Evolutionary conservation across 2,888 invertebrate genomes (phyloP).

Genomic region (Archaeoteleia sp.): DNA sequence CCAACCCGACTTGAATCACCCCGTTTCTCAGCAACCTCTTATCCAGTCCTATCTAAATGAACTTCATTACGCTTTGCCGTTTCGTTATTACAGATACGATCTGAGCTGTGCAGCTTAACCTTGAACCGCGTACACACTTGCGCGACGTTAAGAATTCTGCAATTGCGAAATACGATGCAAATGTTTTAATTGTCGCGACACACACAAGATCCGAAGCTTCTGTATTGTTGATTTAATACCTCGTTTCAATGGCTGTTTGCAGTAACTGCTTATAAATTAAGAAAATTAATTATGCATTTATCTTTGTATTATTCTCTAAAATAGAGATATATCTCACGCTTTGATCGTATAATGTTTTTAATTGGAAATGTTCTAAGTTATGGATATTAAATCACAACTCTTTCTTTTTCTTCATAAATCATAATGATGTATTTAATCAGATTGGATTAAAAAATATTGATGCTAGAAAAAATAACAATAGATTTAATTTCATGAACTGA

Average conservation of each 20-base stretch:
- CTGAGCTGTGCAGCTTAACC: slow-evolving; percentile 55
- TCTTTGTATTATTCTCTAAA: too few species aligned
- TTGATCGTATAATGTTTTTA: too few species aligned
- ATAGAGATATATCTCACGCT: too few species aligned
- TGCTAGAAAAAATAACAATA: too few species aligned
- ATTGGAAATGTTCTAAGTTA: too few species aligned
- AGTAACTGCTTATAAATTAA: slow-evolving; percentile 29
- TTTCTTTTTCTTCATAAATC: too few species aligned
- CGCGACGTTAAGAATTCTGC: slow-evolving; percentile 45
- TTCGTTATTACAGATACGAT: slow-evolving; percentile 62
- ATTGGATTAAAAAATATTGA: too few species aligned
- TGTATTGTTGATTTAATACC: slow-evolving; percentile 33
- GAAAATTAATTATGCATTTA: slow-evolving; percentile 17
- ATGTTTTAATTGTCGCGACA: slow-evolving; percentile 50
- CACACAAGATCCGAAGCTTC: slow-evolving; percentile 36
- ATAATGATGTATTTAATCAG: too few species aligned
- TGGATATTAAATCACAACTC: too few species aligned
- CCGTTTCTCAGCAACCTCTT: slow-evolving; percentile 54
- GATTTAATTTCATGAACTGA: too few species aligned
- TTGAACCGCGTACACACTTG: slow-evolving; percentile 52
- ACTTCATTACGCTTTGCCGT: slow-evolving; percentile 65
- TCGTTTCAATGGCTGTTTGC: slow-evolving; percentile 19
- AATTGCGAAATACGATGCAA: slow-evolving; percentile 52
- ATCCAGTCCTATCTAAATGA: slow-evolving; percentile 64
- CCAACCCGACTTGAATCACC: slow-evolving; percentile 46